phyloP scores from a whole-genome alignment of 2,888 invertebrate species.

The Monopis laevigella region DNA sequence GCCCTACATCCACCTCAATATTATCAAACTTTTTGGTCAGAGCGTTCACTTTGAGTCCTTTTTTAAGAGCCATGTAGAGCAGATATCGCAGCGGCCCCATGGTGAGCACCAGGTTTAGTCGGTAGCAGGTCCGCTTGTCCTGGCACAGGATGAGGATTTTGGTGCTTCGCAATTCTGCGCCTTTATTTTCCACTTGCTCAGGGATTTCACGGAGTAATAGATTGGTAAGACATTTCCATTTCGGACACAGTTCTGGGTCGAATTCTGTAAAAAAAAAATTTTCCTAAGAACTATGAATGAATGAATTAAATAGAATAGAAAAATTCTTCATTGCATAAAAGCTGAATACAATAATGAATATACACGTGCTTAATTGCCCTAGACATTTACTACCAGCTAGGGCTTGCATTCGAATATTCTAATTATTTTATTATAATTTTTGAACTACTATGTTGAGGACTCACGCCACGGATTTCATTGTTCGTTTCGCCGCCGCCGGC shows the following conservation, averaged over 20 bases:
- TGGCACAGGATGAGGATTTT: conserved; percentile 87
- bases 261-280: conserved; percentile 74
- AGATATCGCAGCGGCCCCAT: conserved; percentile 72
- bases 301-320: too few relatives aligned
- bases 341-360: too few relatives aligned
- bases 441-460: too few relatives aligned
- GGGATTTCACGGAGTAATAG: conserved; percentile 85
- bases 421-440: too few relatives aligned
- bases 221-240: conserved; percentile 88
- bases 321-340: too few relatives aligned
- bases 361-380: too few relatives aligned
- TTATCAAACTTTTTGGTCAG: conserved; percentile 57
- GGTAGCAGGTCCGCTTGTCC: conserved; percentile 83
- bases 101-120: conserved; percentile 76
- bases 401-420: too few relatives aligned
- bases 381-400: too few relatives aligned
- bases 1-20: conserved; percentile 22
- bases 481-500: too few relatives aligned
- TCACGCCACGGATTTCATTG: too few relatives aligned
- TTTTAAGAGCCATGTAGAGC: conserved; percentile 69
- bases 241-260: conserved; percentile 86
- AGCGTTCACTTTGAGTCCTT: conserved; percentile 65
- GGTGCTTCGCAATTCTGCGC: conserved; percentile 44
- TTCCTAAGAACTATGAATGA: too few relatives aligned
- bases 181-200: conserved; percentile 67